These are phyloP conservation scores for Blastobasis adustella DNA, from an alignment of 2,888 invertebrate genomes.

Conservation along the genomic window DNA sequence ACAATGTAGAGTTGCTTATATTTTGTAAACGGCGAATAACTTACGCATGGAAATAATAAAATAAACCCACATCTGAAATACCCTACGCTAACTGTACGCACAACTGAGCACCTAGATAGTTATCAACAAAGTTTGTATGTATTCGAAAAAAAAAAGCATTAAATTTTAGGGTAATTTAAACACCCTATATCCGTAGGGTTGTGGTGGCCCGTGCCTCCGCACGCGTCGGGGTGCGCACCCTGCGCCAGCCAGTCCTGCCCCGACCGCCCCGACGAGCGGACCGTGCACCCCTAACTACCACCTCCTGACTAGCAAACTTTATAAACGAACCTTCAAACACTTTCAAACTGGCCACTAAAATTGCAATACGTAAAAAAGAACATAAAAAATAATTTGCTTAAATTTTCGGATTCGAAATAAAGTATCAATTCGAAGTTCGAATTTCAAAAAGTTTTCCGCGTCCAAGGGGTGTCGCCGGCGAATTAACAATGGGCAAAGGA, in stretches of 20 bases:
- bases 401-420: slow-evolving; percentile 19
- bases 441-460: slow-evolving; percentile 4
- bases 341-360: too few species aligned
- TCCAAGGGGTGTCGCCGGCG: slow-evolving; percentile 19
- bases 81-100: too few species aligned
- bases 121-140: too few species aligned
- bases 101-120: too few species aligned
- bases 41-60: too few species aligned
- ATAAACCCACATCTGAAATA: too few species aligned
- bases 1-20: too few species aligned
- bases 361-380: slow-evolving; percentile 11
- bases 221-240: slow-evolving; percentile 60
- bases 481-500: slow-evolving; percentile 56
- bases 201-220: slow-evolving; percentile 40
- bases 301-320: slow-evolving; percentile 9
- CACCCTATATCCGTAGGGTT: slow-evolving; percentile 44
- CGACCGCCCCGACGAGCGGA: slow-evolving; percentile 59
- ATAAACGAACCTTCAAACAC: slow-evolving; percentile 4
- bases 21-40: too few species aligned
- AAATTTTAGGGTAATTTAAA: slow-evolving; percentile 2
- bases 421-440: slow-evolving; percentile 16
- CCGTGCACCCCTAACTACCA: slow-evolving; percentile 57
- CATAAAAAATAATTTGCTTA: slow-evolving; percentile 13
- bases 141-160: too few species aligned
- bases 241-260: slow-evolving; percentile 51